phyloP scores from a whole-genome alignment of 2,888 invertebrate genomes.

The Tachina fera region DNA sequence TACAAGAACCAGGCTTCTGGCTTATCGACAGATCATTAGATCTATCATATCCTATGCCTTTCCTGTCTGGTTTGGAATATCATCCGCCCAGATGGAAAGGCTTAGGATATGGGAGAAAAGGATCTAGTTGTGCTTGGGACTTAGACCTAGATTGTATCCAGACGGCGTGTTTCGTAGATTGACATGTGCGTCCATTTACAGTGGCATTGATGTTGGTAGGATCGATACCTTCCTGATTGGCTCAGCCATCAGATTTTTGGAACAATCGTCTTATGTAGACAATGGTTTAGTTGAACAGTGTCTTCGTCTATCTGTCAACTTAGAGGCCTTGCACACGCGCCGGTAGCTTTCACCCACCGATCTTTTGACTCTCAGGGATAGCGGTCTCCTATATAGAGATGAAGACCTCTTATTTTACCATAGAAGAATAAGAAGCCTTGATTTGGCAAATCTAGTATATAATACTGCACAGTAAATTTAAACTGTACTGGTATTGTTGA shows the following conservation, averaged over 20 bases:
- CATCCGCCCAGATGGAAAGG: neutral
- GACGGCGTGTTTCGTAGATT: neutral
- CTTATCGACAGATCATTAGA: neutral
- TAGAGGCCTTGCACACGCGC: neutral
- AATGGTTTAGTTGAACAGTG: neutral
- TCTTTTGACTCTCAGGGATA: neutral
- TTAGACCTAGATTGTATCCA: neutral
- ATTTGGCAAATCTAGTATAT: neutral
- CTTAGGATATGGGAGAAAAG: conserved; percentile 6
- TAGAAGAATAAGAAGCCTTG: neutral
- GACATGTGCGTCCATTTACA: neutral
- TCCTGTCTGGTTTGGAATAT: no score
- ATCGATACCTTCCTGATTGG: neutral
- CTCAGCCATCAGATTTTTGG: neutral
- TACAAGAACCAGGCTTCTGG: neutral
- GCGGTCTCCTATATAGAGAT: neutral
- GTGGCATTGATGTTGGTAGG: neutral
- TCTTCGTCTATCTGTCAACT: neutral
- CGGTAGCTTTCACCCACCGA: neutral
- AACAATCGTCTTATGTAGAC: neutral
- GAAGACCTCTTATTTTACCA: neutral
- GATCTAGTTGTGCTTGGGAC: neutral
- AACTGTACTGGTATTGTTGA: no score
- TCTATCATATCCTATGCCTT: neutral
- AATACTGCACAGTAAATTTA: neutral